These are phyloP conservation scores for Saturnia pavonia DNA, from an alignment of 2,888 invertebrate species.

Conservation along the genomic window DNA sequence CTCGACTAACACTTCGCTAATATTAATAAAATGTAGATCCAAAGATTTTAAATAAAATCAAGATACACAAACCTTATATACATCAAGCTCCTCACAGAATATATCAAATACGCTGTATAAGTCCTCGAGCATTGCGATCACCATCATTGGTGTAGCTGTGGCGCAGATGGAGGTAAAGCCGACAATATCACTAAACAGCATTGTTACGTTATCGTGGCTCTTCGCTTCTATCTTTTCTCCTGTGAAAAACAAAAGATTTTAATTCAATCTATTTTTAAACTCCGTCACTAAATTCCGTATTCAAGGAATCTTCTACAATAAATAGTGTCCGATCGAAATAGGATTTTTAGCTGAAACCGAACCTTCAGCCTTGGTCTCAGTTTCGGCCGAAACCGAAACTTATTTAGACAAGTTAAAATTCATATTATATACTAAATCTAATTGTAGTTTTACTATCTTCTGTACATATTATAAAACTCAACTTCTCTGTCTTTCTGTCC, in stretches of 20 bases:
- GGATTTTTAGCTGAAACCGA: too few relatives aligned
- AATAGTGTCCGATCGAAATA: too few relatives aligned
- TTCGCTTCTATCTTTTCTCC: conserved; percentile 96
- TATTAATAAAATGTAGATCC: too few relatives aligned
- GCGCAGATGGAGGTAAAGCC: conserved; percentile 98
- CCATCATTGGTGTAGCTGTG: conserved; percentile 97
- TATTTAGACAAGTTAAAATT: too few relatives aligned
- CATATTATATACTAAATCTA: too few relatives aligned
- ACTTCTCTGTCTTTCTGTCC: too few relatives aligned
- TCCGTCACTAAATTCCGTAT: not conserved
- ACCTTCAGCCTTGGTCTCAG: too few relatives aligned
- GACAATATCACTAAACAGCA: conserved; percentile 97
- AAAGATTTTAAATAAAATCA: not conserved
- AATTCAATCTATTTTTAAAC: not conserved
- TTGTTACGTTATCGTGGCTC: conserved; percentile 95
- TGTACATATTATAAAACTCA: too few relatives aligned
- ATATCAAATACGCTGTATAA: conserved; percentile 96
- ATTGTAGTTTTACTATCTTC: too few relatives aligned
- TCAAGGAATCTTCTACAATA: too few relatives aligned
- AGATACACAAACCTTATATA: conserved; percentile 89
- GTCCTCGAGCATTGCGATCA: conserved; percentile 96
- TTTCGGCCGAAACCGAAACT: too few relatives aligned
- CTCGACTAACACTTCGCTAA: not conserved
- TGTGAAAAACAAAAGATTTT: conserved; percentile 42
- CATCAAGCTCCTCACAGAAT: conserved; percentile 95